A percentile compares a stretch with the other conserved stretches of the same genome.
phyloP scores from a whole-genome alignment of 2,888 invertebrate species.

The Diadegma fenestrale region DNA sequence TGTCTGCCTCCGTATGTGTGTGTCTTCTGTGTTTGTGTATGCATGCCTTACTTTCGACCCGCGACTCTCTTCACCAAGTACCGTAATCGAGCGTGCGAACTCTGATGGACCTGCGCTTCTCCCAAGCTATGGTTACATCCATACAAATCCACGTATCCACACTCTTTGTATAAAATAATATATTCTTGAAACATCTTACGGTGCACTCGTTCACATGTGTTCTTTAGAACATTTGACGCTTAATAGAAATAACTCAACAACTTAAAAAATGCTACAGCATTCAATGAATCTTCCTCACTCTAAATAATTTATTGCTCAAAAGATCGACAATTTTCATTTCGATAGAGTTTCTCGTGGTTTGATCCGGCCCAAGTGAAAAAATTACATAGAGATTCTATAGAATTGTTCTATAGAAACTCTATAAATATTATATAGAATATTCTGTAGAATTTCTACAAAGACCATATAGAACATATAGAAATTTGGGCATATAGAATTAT shows the following conservation, averaged over 20 bases:
- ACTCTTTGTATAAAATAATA: not conserved
- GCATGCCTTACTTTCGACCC: slow-evolving; percentile 65
- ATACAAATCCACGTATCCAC: not conserved
- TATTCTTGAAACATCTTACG: not conserved
- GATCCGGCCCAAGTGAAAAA: no score
- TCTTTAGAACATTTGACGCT: not conserved
- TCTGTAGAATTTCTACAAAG: no score
- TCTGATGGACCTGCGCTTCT: slow-evolving; percentile 45
- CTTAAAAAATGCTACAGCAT: not conserved
- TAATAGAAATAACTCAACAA: not conserved
- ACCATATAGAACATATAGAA: no score
- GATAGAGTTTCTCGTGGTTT: not conserved
- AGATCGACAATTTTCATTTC: not conserved
- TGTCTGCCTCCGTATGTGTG: not conserved
- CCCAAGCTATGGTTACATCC: not conserved
- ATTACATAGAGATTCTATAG: no score
- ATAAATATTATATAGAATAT: no score
- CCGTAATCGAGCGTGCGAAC: slow-evolving; percentile 66
- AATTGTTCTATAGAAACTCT: no score
- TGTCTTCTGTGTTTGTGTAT: not conserved
- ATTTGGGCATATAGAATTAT: no score
- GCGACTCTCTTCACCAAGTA: slow-evolving; percentile 50
- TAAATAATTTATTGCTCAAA: not conserved
- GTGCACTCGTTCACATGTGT: slow-evolving; percentile 14
- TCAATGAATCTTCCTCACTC: not conserved